These are phyloP conservation scores for Pleuronectes platessa DNA, from an alignment of 2,113 vertebrate genomes.

Conservation along the genomic window DNA sequence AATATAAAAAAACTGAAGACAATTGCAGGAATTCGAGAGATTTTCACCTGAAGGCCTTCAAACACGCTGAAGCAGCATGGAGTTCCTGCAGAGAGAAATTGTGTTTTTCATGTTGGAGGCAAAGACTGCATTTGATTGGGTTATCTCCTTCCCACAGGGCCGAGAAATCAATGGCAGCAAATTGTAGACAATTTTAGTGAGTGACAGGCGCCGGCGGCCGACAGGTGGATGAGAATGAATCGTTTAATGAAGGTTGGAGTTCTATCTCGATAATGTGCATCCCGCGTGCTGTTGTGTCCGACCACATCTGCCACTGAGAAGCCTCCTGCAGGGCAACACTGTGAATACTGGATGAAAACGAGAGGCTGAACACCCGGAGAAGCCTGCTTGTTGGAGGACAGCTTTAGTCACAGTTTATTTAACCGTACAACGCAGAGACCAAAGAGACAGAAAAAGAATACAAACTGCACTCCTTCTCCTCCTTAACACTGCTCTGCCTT, in stretches of 20 bases:
- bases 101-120: constrained; percentile 53
- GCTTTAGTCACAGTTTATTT: constrained; percentile 4
- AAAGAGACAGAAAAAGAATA: constrained; percentile 28
- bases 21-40: constrained; percentile 18
- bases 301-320: constrained; percentile 5
- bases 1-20: constrained; percentile 6
- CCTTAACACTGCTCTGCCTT: neutral
- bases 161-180: constrained; percentile 54
- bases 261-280: constrained; percentile 29
- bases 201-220: constrained; percentile 33
- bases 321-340: neutral
- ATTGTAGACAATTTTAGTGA: constrained; percentile 49
- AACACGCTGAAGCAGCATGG: constrained; percentile 3
- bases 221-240: constrained; percentile 46
- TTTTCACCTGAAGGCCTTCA: constrained; percentile 32
- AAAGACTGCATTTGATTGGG: constrained; percentile 52
- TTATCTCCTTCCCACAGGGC: constrained; percentile 45
- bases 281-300: neutral
- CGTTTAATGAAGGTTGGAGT: constrained; percentile 43
- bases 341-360: neutral
- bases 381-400: neutral
- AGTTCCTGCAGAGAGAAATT: constrained; percentile 32
- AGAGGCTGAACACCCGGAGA: constrained; percentile 5
- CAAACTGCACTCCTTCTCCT: constrained; percentile 24
- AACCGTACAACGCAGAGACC: constrained; percentile 5